phyloP scores from a whole-genome alignment of 2,797 vertebrate species.

The Urosaurus nigricauda region DNA sequence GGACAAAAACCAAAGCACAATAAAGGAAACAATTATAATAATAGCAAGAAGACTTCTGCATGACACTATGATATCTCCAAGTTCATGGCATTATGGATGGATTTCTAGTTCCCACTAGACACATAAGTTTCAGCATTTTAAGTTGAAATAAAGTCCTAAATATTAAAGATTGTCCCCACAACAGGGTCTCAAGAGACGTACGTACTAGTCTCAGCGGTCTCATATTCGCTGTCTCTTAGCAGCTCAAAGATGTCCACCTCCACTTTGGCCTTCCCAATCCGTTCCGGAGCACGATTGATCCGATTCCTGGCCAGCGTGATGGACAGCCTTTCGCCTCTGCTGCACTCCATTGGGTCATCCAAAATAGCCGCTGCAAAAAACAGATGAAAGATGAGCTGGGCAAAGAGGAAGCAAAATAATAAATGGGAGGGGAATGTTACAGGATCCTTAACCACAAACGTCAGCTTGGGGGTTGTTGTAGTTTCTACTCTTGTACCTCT shows the following conservation, averaged over 20 bases:
- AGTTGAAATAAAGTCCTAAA: background rate
- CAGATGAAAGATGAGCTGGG: background rate
- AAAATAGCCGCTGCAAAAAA: slow-evolving; percentile 91
- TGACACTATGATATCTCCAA: background rate
- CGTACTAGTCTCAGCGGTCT: slow-evolving; percentile 98
- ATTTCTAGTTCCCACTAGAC: background rate
- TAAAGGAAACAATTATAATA: background rate
- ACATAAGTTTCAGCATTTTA: background rate
- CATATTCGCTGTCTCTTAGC: slow-evolving; percentile 97
- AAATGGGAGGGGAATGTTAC: background rate
- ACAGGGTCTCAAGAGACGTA: slow-evolving; percentile 49
- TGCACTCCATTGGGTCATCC: slow-evolving; percentile 99
- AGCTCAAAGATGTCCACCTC: slow-evolving; percentile 99
- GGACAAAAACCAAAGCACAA: background rate
- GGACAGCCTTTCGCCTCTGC: slow-evolving; percentile 96
- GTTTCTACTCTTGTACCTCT: slow-evolving; percentile 57
- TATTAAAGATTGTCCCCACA: background rate
- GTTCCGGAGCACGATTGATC: slow-evolving; percentile 94
- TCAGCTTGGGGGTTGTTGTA: slow-evolving; percentile 43
- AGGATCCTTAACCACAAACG: slow-evolving; percentile 30
- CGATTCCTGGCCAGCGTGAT: slow-evolving; percentile 97
- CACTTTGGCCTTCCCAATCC: slow-evolving; percentile 91
- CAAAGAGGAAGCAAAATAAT: background rate
- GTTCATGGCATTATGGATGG: background rate
- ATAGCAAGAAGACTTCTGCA: background rate